Evolutionary conservation across 2,888 invertebrate genomes (phyloP), one percentile per base, ranked within the genome.

Genomic region (Hirudinaria manillensis): DNA sequence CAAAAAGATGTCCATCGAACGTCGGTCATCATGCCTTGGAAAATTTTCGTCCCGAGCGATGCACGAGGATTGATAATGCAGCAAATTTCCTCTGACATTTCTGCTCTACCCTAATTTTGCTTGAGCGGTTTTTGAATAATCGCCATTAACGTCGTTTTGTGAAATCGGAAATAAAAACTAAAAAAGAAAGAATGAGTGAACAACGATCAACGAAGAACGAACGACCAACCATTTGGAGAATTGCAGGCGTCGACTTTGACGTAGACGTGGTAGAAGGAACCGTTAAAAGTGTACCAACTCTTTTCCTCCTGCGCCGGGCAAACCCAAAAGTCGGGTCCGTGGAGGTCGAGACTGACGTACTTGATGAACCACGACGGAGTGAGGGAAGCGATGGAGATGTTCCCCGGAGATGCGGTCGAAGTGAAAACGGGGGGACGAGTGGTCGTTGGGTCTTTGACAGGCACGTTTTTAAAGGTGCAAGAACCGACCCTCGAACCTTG

Each of bases 261-360:
- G 66, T 77, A 78, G 34, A 70, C 75, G 67, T 78, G 76, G 74
- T 78, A 78, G 68, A 76, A 78, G 10, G 78, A 78, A 2, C 78
- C 78, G 21, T 34, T 45, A 76, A 78, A 76, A 0, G 75, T 75
- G 72, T 78, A 78, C 38, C 38, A 38, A 34, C 66, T 77, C n/a
- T 16, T 55, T 1, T 74, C 75, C 3, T 34, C 72, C 36, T 56
- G 24, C 13, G 67, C 51, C 13, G 66, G 27, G 56, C 80, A 80
- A 21, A 68, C 51, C 66, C 53, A 61, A 55, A 75, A 72, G 29
- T 77, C 78, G 0, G 70, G 51, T 24, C 78, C 78, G n/a, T 51
- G 36, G 16, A 78, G 77, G 68, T 80, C 78, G 24, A 80, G 70
- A 36, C 71, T 77, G 21, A 79, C 67, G 45, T 74, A 70, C 72